Conservation (phyloP, 1,140 invertebrate species). For the Eubasilissa regina region DNA sequence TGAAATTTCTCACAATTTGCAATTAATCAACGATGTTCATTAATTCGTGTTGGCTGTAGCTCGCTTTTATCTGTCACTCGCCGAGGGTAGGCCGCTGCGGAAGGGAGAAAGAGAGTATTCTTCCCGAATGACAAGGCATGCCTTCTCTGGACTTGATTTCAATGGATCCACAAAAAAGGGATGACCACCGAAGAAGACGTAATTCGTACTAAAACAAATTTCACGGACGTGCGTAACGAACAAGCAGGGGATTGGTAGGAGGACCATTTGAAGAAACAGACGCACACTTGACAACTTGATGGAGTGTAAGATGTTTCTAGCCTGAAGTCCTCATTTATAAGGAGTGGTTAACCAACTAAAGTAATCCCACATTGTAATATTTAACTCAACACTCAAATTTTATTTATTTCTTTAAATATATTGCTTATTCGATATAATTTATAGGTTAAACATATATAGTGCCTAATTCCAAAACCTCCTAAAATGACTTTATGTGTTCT, state of each 20-base stretch:
- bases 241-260: neutral
- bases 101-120: conserved; percentile 11
- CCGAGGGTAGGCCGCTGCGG: neutral
- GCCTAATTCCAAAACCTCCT: too few species aligned
- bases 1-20: conserved; percentile 38
- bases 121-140: conserved; percentile 13
- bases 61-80: conserved; percentile 34
- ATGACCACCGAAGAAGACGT: conserved; percentile 43
- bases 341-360: too few species aligned
- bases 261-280: conserved; percentile 17
- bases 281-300: conserved; percentile 14
- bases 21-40: conserved; percentile 41
- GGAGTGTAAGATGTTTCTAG: neutral
- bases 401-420: too few species aligned
- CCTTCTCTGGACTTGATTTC: conserved; percentile 34
- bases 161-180: conserved; percentile 33
- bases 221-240: conserved; percentile 38
- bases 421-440: too few species aligned
- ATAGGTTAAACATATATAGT: too few species aligned
- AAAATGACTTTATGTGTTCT: too few species aligned
- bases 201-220: conserved; percentile 40
- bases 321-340: too few species aligned
- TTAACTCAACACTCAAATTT: too few species aligned
- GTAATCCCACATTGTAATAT: too few species aligned
- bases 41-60: conserved; percentile 38